Evolutionary conservation across 2,797 vertebrate genomes (phyloP), one percentile per base, ranked within the genome.

Genomic region (Pampus argenteus): DNA sequence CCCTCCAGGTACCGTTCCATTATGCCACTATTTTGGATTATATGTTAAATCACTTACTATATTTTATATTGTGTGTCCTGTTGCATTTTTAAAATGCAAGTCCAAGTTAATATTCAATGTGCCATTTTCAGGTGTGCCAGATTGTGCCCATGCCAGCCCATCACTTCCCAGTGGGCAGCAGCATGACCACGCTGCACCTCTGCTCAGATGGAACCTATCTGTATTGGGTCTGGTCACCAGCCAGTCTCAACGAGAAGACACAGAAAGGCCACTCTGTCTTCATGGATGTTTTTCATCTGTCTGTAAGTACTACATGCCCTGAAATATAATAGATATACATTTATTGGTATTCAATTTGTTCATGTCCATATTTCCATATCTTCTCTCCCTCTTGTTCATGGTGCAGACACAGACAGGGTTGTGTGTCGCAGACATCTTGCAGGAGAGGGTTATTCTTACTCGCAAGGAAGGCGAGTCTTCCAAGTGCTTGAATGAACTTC

Each of bases 191-290:
- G 0, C 95, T 99, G 74, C 98, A 99, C 87, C 95, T 99, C 71
- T 99, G 97, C 90, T 99, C 98, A 38, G 98, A 99, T 61, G 98
- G 98, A 40, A 97, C 96, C 48, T 98, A 97, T 78, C 94, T 99
- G 90, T 99, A 99, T 87, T 99, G 98, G 98, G 95, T 99, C 81
- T 99, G 98, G 98, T 99, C 98, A 71, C 98, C 98, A 63, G 97
- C 97, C 71, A 96, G 98, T 85, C 95, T 99, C 83, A 99, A 99
- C 20, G 98, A 99, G 89, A 99, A 99, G 91, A 99, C 98, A 3
- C 97, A 98, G 26, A 99, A 99, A 93, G 98, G 98, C 73, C 98
- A 99, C 85, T 99, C 98, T 28, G 97, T 99, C 81, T 99, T 99
- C 89, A 99, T 99, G 98, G 98, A 99, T 84, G 89, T 98, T 82